Evolutionary conservation across 2,888 invertebrate genomes (phyloP).

Genomic region (Hirtodrosophila duncani): DNA sequence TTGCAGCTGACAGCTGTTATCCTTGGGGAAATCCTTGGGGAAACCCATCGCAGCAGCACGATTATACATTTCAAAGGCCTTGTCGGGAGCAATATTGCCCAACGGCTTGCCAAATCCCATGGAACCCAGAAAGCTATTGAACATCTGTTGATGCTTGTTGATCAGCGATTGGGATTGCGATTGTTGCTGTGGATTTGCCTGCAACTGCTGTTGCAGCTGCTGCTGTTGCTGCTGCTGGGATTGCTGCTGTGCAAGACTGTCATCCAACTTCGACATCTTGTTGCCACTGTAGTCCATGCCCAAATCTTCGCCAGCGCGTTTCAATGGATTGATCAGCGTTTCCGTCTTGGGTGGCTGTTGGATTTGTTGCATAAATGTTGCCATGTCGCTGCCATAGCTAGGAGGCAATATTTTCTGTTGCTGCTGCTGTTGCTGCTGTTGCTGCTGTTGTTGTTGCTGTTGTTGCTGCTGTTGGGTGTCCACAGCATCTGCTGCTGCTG

Average conservation of each 20-base stretch:
- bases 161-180: constrained; percentile 49
- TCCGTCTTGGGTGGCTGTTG: constrained; percentile 59
- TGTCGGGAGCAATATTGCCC: constrained; percentile 75
- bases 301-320: constrained; percentile 64
- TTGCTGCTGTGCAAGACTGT: constrained; percentile 34
- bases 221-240: constrained; percentile 40
- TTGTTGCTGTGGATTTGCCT: constrained; percentile 34
- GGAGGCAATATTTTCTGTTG: constrained; percentile 59
- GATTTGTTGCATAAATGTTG: constrained; percentile 74
- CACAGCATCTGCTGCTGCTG: constrained; percentile 48
- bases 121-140: constrained; percentile 76
- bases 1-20: constrained; percentile 60
- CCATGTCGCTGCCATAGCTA: constrained; percentile 65
- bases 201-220: constrained; percentile 38
- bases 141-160: constrained; percentile 75
- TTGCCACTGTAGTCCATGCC: constrained; percentile 67
- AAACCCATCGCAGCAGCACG: constrained; percentile 77
- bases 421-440: constrained; percentile 32
- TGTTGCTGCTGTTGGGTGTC: constrained; percentile 22
- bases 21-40: constrained; percentile 75
- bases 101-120: constrained; percentile 75
- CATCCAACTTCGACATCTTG: constrained; percentile 67
- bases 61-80: constrained; percentile 78
- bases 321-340: constrained; percentile 59
- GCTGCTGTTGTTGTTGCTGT: constrained; percentile 36